phyloP scores from a whole-genome alignment of 2,113 vertebrate genomes.

The Panthera leo region DNA sequence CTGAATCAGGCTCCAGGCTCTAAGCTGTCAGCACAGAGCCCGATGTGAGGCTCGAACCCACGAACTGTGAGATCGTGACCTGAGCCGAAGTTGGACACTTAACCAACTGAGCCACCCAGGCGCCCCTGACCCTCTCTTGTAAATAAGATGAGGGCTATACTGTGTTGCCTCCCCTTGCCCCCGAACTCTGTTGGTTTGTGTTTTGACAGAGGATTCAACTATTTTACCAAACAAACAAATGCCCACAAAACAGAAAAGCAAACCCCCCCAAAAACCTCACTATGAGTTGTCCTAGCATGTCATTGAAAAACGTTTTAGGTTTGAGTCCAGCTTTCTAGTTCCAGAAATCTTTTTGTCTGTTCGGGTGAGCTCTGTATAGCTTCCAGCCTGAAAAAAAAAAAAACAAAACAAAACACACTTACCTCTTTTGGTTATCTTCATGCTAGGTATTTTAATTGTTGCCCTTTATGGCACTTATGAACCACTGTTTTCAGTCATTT shows the following conservation, averaged over 20 bases:
- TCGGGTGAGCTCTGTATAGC: neutral
- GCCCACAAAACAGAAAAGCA: neutral
- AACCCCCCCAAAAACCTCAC: no score
- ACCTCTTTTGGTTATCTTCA: neutral
- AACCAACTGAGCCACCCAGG: no score
- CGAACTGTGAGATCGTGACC: no score
- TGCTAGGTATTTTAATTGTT: neutral
- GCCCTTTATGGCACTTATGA: neutral
- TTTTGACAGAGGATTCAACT: constrained; percentile 73
- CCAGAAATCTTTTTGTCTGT: constrained; percentile 1
- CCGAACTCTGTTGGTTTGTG: constrained; percentile 49
- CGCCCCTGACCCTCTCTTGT: neutral
- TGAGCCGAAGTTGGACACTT: no score
- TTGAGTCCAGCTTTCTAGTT: neutral
- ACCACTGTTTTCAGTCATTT: neutral
- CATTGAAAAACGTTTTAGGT: neutral
- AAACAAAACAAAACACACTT: neutral
- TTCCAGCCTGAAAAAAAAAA: neutral
- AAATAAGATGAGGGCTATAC: neutral
- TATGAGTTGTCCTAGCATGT: neutral
- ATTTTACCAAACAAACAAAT: constrained; percentile 67
- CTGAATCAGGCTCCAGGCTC: no score
- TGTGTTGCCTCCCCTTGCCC: neutral
- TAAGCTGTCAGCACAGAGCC: no score
- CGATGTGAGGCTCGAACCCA: no score